phyloP scores from a whole-genome alignment of 2,113 vertebrate genomes.

The Tamias sibiricus region DNA sequence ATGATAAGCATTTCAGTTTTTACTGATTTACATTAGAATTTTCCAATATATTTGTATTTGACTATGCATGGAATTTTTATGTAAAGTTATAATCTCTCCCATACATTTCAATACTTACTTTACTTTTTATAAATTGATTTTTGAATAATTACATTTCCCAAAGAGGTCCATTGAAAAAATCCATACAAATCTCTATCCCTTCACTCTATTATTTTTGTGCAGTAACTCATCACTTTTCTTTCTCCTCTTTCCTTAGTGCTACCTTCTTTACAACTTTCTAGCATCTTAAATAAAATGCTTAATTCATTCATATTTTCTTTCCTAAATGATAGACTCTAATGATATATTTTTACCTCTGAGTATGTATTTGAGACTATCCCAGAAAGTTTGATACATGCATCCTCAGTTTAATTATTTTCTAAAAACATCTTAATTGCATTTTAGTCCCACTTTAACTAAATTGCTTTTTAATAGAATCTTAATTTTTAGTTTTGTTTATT shows the following conservation, averaged over 20 bases:
- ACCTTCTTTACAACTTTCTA: not conserved
- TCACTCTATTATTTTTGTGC: not conserved
- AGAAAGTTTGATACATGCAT: constrained; percentile 17
- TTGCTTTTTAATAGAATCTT: constrained; percentile 56
- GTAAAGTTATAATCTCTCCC: constrained; percentile 11
- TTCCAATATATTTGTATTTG: not conserved
- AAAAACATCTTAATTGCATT: constrained; percentile 60
- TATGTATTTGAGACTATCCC: constrained; percentile 8
- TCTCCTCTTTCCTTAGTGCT: not conserved
- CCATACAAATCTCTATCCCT: not conserved
- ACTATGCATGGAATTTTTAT: not conserved
- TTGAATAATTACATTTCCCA: not conserved
- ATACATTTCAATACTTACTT: not conserved
- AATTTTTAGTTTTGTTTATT: constrained; percentile 64
- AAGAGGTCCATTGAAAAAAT: not conserved
- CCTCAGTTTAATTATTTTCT: constrained; percentile 57
- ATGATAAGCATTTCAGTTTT: not conserved
- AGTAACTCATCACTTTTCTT: not conserved
- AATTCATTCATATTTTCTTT: constrained; percentile 26
- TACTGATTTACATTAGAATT: constrained; percentile 22
- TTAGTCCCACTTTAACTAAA: constrained; percentile 55
- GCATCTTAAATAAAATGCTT: constrained; percentile 23
- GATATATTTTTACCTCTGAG: constrained; percentile 17
- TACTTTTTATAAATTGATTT: constrained; percentile 31
- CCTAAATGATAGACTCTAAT: not conserved